Conservation (phyloP, 2,797 vertebrate genomes). For the Enteromius afrohamiltoni region DNA sequence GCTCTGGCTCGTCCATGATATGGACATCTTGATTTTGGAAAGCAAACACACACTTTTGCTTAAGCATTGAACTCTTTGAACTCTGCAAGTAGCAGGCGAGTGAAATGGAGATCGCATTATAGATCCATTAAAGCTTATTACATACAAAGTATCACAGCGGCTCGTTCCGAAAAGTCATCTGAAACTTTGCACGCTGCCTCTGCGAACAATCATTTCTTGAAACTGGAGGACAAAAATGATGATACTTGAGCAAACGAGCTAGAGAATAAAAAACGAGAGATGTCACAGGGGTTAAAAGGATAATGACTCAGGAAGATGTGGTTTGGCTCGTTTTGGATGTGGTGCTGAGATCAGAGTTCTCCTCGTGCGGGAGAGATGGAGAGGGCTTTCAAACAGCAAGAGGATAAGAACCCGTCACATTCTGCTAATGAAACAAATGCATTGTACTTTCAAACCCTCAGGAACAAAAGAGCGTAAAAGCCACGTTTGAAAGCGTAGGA, state of each 20-base stretch:
- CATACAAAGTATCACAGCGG: slow-evolving; percentile 18
- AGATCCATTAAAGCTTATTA: slow-evolving; percentile 55
- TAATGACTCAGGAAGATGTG: slow-evolving; percentile 41
- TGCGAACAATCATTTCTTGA: slow-evolving; percentile 6
- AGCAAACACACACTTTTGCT: slow-evolving; percentile 39
- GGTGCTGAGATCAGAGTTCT: slow-evolving; percentile 15
- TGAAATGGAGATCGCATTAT: slow-evolving; percentile 45
- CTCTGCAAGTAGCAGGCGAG: slow-evolving; percentile 20
- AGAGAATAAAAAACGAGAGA: slow-evolving; percentile 12
- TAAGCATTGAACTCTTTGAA: slow-evolving; percentile 7
- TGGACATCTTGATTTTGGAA: slow-evolving; percentile 24
- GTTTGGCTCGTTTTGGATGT: slow-evolving; percentile 45
- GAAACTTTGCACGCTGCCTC: slow-evolving; percentile 38
- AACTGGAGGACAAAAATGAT: slow-evolving; percentile 18
- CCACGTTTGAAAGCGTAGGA: not conserved
- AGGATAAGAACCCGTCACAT: slow-evolving; percentile 27
- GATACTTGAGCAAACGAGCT: not conserved
- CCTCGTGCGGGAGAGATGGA: slow-evolving; percentile 16
- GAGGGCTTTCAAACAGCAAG: slow-evolving; percentile 14
- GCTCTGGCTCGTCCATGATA: not conserved
- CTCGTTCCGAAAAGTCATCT: slow-evolving; percentile 1
- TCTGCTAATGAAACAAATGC: not conserved
- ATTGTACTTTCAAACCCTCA: not conserved
- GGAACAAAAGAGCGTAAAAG: not conserved
- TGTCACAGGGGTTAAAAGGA: slow-evolving; percentile 28